Conservation (phyloP, 2,888 invertebrate species). For the Ectropis crepuscularia region DNA sequence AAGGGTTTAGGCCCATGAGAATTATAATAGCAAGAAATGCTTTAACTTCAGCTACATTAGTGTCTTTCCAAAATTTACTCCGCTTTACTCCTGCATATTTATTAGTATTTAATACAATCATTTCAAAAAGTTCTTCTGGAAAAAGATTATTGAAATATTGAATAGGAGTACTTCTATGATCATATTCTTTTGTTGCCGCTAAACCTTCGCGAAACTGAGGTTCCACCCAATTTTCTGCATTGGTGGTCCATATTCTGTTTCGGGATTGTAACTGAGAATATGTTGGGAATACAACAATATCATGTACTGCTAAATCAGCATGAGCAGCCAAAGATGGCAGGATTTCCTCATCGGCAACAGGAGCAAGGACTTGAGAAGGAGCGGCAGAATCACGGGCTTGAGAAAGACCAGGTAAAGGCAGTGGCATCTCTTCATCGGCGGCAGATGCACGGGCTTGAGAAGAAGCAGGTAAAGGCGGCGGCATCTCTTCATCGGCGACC, state of each 20-base stretch:
- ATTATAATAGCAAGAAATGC: conserved; percentile 30
- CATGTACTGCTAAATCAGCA: conserved; percentile 25
- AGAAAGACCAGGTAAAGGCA: background rate
- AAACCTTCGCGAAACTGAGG: conserved; percentile 21
- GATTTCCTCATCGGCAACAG: conserved; percentile 11
- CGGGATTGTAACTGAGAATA: conserved; percentile 1
- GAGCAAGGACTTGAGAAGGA: conserved; percentile 10
- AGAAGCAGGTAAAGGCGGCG: too few relatives aligned
- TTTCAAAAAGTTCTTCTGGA: conserved; percentile 30
- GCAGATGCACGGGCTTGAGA: too few relatives aligned
- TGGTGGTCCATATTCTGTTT: conserved; percentile 27
- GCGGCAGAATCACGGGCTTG: conserved; percentile 1
- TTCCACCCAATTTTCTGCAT: conserved; percentile 24
- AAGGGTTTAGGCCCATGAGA: conserved; percentile 25
- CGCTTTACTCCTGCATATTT: conserved; percentile 28
- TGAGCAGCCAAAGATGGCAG: conserved; percentile 20
- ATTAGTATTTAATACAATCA: conserved; percentile 28
- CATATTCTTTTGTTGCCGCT: conserved; percentile 30
- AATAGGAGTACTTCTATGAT: conserved; percentile 24
- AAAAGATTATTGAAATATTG: conserved; percentile 34
- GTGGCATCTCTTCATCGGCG: too few relatives aligned
- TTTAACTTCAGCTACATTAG: conserved; percentile 25
- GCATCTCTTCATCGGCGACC: too few relatives aligned
- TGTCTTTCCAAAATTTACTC: conserved; percentile 30
- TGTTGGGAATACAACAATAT: too few relatives aligned